Percentiles rank a stretch among this genome's conserved stretches.
Conservation (phyloP, 2,113 vertebrate genomes). For the Taxidea taxus region DNA sequence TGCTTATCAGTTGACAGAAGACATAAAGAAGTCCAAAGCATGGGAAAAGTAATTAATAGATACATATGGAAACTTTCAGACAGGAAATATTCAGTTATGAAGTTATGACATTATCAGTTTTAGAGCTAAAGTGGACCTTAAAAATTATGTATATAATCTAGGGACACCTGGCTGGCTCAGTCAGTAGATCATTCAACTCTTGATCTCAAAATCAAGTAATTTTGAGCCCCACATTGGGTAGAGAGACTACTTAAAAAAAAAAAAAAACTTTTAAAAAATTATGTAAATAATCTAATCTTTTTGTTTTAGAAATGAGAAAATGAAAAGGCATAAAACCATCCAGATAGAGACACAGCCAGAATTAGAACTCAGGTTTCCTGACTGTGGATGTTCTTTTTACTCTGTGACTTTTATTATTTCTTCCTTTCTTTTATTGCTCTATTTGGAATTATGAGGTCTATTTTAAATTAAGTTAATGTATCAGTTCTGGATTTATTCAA, state of each 20-base stretch:
- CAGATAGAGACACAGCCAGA: neutral
- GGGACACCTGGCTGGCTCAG: neutral
- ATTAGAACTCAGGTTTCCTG: slow-evolving; percentile 12
- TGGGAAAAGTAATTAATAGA: neutral
- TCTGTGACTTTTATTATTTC: slow-evolving; percentile 2
- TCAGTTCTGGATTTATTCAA: neutral
- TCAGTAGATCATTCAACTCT: neutral
- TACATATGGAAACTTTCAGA: neutral
- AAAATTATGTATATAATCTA: neutral
- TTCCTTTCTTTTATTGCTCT: slow-evolving; percentile 28
- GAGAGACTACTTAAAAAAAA: neutral
- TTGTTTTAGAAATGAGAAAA: slow-evolving; percentile 41
- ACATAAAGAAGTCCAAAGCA: slow-evolving; percentile 16
- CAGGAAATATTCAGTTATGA: slow-evolving; percentile 7
- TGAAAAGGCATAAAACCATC: neutral
- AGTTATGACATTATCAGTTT: neutral
- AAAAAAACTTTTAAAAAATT: neutral
- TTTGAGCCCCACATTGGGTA: neutral
- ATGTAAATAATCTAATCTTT: neutral
- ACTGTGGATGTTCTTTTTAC: neutral
- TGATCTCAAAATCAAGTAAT: neutral
- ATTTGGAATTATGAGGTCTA: slow-evolving; percentile 33
- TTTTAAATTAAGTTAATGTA: slow-evolving; percentile 25
- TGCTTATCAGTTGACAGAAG: neutral
- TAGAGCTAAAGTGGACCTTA: slow-evolving; percentile 4